Percentiles rank a stretch among this genome's conserved stretches.
phyloP scores from a whole-genome alignment of 2,113 vertebrate species.

The Poeciliopsis prolifica region DNA sequence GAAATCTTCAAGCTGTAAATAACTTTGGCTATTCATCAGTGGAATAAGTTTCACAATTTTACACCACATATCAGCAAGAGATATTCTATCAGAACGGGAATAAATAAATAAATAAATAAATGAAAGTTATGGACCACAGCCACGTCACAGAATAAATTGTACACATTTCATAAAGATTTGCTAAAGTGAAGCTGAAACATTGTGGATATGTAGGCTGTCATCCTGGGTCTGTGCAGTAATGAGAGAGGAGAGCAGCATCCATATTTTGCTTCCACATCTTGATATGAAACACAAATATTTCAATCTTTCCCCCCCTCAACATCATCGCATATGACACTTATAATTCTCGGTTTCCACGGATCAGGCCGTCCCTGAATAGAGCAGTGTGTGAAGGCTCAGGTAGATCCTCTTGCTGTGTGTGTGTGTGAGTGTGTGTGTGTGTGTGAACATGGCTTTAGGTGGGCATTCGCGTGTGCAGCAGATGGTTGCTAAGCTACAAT shows the following conservation, averaged over 20 bases:
- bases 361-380: not conserved
- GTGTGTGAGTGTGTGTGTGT: not conserved
- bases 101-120: too few species aligned
- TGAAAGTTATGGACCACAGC: too few species aligned
- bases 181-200: not conserved
- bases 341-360: not conserved
- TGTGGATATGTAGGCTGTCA: not conserved
- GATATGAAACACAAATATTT: not conserved
- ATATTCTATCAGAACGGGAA: too few species aligned
- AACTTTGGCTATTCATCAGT: too few species aligned
- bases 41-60: not conserved
- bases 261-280: not conserved
- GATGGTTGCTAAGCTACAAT: constrained; percentile 27
- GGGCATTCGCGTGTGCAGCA: not conserved
- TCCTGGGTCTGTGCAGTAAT: not conserved
- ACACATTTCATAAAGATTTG: not conserved
- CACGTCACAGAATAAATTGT: not conserved
- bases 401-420: not conserved
- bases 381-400: not conserved
- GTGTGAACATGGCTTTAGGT: not conserved
- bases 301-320: not conserved
- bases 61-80: too few species aligned
- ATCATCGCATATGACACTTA: not conserved
- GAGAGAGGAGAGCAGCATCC: not conserved
- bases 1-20: too few species aligned